Evolutionary conservation across 2,888 invertebrate species (phyloP).

Genomic region (Ectropis crepuscularia): DNA sequence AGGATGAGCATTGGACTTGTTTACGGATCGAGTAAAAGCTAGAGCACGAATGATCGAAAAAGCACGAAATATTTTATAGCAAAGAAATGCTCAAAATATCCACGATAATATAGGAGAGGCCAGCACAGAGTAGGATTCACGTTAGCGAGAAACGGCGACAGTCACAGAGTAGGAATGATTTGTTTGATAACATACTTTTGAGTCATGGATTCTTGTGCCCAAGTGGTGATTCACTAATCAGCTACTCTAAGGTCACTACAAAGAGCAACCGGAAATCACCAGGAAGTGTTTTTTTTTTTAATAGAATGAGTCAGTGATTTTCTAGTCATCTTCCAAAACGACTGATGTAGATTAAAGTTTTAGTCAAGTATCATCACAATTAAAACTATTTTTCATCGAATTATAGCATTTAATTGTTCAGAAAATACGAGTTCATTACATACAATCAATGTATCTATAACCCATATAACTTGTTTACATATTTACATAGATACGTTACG

Average conservation of each 20-base stretch:
- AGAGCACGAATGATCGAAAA: constrained; percentile 15
- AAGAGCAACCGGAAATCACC: constrained; percentile 49
- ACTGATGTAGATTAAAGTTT: constrained; percentile 24
- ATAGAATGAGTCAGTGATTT: constrained; percentile 32
- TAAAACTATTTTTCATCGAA: constrained; percentile 26
- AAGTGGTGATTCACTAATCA: constrained; percentile 44
- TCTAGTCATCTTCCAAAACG: constrained; percentile 17
- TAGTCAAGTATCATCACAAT: constrained; percentile 14
- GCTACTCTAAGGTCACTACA: constrained; percentile 34
- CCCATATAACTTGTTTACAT: constrained; percentile 28
- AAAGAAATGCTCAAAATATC: constrained; percentile 22
- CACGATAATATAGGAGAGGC: background rate
- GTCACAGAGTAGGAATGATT: constrained; percentile 52
- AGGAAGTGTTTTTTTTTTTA: constrained; percentile 49
- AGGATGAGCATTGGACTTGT: constrained; percentile 12
- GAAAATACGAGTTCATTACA: constrained; percentile 30
- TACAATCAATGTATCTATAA: constrained; percentile 26
- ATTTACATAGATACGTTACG: constrained; percentile 31
- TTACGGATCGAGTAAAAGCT: constrained; percentile 18
- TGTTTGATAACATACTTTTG: constrained; percentile 60
- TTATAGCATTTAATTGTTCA: constrained; percentile 30
- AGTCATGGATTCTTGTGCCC: constrained; percentile 52
- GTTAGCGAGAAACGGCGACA: constrained; percentile 36
- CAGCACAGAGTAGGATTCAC: constrained; percentile 35
- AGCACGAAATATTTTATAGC: constrained; percentile 16